Percentiles rank a stretch among this genome's conserved stretches.
These are phyloP conservation scores for Chiloscyllium punctatum DNA, from an alignment of 2,797 vertebrate species.

Conservation along the genomic window DNA sequence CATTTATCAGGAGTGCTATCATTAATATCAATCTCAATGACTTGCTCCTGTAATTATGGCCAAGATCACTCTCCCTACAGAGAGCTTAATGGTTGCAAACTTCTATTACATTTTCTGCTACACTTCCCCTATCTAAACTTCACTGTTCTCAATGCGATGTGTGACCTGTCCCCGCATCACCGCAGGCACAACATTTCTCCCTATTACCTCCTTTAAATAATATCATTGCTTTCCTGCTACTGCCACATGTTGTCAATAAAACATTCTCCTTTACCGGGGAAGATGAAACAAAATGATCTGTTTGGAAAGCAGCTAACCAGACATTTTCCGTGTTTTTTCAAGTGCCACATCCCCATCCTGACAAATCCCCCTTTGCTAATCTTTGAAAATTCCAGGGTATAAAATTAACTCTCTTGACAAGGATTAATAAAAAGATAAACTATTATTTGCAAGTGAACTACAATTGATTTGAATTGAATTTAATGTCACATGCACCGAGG, in stretches of 20 bases:
- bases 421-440: no score
- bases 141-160: not conserved
- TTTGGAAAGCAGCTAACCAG: not conserved
- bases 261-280: not conserved
- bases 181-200: not conserved
- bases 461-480: no score
- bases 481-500: no score
- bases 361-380: no score
- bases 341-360: no score
- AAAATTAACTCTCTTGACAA: no score
- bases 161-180: not conserved
- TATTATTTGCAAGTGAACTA: no score
- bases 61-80: not conserved
- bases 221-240: not conserved
- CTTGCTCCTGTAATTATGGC: not conserved
- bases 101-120: not conserved
- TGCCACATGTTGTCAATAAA: not conserved
- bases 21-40: not conserved
- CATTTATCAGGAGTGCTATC: not conserved
- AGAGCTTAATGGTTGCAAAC: not conserved
- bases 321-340: no score
- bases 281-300: not conserved
- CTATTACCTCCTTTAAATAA: not conserved
- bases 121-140: not conserved
- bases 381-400: no score